Base-by-base conservation (phyloP, 1,140 invertebrate species). In the Leucophenga varia region DNA sequence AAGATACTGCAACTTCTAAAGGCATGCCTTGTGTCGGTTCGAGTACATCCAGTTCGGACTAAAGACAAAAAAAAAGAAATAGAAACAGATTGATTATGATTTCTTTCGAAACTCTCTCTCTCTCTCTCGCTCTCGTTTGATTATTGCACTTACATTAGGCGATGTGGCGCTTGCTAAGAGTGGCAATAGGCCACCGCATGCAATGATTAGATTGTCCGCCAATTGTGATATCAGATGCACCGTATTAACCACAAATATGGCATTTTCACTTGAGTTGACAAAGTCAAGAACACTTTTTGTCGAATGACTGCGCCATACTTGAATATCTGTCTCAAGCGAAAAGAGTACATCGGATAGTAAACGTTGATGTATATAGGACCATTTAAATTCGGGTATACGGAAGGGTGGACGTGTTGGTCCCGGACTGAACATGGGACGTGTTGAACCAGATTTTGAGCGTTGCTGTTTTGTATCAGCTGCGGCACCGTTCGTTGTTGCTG, bases 21-120 rank as follows among this genome's bases (percentile, higher is more conserved):
- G 93, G 92, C 87, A 99, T 94, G 46, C 96, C 96, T 80, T 99
- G 95, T 12, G 94, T 98, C 12, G 95, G 93, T 76, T 99, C 96
- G 61, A 97, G 88, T 22, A 98, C 95, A 78, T 99, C 96, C 54
- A 99, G 77, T 80, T 99, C 96, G 73, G 92, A 97, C 95, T 98
- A 77, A 1, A 28, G n/a, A 41, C 3, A n/a, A n/a, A 37, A 21
- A 77, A 59, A 64, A 57, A 43, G 12, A 3, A 5, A 10, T n/a
- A 13, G 2, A 17, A 10, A 10, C 9, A 18, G 0, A 19, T 16
- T 2, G 17, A 22, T n/a, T n/a, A n/a, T n/a, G n/a, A n/a, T n/a
- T n/a, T 20, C 34, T 42, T 16, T 46, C 17, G 13, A 36, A 30
- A n/a, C 25, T 8, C n/a, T 30, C n/a, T 30, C 25, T 8, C 25